Evolutionary conservation across 2,113 vertebrate genomes (phyloP), one percentile per base, ranked within the genome.

Genomic region (Globicephala melas): DNA sequence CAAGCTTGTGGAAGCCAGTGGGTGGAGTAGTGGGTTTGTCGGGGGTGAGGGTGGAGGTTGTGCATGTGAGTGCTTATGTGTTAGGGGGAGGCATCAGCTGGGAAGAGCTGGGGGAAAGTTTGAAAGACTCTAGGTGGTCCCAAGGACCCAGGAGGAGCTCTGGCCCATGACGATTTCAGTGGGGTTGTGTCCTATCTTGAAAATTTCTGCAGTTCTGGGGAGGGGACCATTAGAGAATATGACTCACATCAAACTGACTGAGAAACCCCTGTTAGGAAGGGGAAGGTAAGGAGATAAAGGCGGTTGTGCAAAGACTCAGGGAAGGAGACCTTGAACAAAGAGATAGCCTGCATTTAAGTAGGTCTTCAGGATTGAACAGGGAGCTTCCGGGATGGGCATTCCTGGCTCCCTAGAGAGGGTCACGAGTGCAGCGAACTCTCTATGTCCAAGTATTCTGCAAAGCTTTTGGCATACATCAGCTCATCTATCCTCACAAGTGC

Each of bases 401-500:
- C 23, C 76, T 55, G 44, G 8, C 1, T 50, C 28, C 0, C 23
- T 23, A 53, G 14, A 5, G 50, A 76, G 65, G 23, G 4, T 47
- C 33, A 55, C 8, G 50, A 55, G 58, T 2, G 36, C 47, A 93
- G 47, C 5, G 47, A 53, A 94, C 36, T 44, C 12, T 21, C 53
- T n/a, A 8, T 26, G 15, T 41, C 26, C 21, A 41, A 21, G 74
- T 4, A 15, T 0, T 14, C 1, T 26, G 55, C 33, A 62, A 63
- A 38, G 41, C 17, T 65, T 31, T 12, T 3, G 33, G 83, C 11
- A 6, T 6, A 2, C 36, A 28, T 38, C 31, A 28, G 36, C 14
- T 55, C 28, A 12, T 3, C 11, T 11, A 1, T 3, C 28, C 58
- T 53, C 47, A 23, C 6, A 6, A 6, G 36, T 18, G 5, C 15